Conservation (phyloP, 2,888 invertebrate species). For the Malthinus seriepunctatus region DNA sequence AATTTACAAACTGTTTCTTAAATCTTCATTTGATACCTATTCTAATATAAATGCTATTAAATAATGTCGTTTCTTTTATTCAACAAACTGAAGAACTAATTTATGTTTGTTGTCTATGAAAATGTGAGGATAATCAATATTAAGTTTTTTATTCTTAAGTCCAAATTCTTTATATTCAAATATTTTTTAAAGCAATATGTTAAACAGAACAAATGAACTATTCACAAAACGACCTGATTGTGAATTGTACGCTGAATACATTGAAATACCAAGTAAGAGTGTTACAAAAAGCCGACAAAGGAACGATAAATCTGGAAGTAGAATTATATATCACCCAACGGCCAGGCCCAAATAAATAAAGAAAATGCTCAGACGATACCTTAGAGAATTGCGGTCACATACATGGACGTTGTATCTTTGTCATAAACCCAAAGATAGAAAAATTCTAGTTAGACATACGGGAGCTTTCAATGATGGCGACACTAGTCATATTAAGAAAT, state of each 20-base stretch:
- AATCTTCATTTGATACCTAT: too few species aligned
- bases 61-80: too few species aligned
- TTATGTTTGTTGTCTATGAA: too few species aligned
- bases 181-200: too few species aligned
- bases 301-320: conserved; percentile 29
- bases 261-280: conserved; percentile 23
- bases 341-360: conserved; percentile 28
- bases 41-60: too few species aligned
- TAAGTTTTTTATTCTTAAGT: too few species aligned
- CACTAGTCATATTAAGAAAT: conserved; percentile 1
- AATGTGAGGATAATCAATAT: too few species aligned
- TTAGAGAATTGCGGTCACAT: conserved; percentile 28
- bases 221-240: conserved; percentile 23
- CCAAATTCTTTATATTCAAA: too few species aligned
- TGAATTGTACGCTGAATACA: conserved; percentile 25
- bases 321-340: conserved; percentile 29
- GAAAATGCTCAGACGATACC: conserved; percentile 28
- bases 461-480: conserved; percentile 26
- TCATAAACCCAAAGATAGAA: conserved; percentile 23
- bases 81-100: too few species aligned
- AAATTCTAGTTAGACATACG: conserved; percentile 23
- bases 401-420: conserved; percentile 18
- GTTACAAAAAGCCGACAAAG: conserved; percentile 31
- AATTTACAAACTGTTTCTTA: too few species aligned
- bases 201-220: conserved; percentile 8